Evolutionary conservation across 2,797 vertebrate species (phyloP), one percentile per base, ranked within the genome.

Genomic region (Danio choprae): DNA sequence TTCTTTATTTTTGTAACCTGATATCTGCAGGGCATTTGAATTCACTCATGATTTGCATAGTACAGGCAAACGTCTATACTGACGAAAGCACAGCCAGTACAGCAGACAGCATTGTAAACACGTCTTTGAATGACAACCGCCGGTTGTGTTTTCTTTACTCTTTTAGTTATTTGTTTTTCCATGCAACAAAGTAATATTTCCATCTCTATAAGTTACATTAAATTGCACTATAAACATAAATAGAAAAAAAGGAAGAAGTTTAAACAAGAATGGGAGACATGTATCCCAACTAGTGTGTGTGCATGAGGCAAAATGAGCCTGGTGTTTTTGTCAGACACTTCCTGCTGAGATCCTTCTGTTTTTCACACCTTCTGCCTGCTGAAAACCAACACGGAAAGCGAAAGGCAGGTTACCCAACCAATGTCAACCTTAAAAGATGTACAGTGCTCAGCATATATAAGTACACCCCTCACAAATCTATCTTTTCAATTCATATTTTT

Each of bases 291-390:
- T 41, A 58, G 59, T 22, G 74, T 50, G 41, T 46, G n/a, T n/a
- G n/a, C n/a, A n/a, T n/a, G n/a, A n/a, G 65, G 75, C 48, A 9
- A 83, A 79, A 44, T 82, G 80, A 51, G 59, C 62, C 20, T 55
- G 41, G 40, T 80, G 44, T 72, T 65, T 87, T 82, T 48, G 89
- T 87, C 87, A 90, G 90, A 90, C 84, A 53, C 80, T 55, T 16
- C 89, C 87, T 71, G 87, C 89, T 87, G 90, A 72, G 68, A 74
- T 60, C 82, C 73, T 85, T 55, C 0, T 87, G 84, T 86, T 86
- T 85, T 77, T 82, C 77, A 85, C 87, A 79, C 79, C 50, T 75
- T 76, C 71, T 36, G 60, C 58, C 51, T 44, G 60, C 40, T 18
- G 12, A 74, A 60, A 71, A n/a, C n/a, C 48, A 73, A 80, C 77